Evolutionary conservation across 2,888 invertebrate species (phyloP).

Genomic region (Brenthis hecate): DNA sequence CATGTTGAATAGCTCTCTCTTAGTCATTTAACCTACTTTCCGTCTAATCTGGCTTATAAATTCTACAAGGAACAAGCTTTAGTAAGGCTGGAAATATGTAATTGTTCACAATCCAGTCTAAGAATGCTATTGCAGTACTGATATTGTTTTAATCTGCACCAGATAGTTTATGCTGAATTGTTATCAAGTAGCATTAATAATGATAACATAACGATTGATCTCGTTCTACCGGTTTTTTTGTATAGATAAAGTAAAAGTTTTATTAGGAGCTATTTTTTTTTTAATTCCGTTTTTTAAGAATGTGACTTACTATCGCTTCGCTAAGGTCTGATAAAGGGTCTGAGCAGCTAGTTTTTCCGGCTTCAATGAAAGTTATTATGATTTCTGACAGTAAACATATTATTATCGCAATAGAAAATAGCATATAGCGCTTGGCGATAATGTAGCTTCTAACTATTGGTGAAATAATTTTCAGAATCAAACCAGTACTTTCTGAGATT

Average conservation of each 20-base stretch:
- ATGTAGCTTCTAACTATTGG: no score
- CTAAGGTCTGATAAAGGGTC: no score
- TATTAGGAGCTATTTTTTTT: background rate
- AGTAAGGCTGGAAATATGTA: conserved; percentile 29
- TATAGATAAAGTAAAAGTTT: background rate
- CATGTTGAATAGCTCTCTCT: conserved; percentile 22
- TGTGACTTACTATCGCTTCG: no score
- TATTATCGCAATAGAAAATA: no score
- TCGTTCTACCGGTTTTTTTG: background rate
- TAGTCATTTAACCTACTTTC: conserved; percentile 36
- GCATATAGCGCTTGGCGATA: no score
- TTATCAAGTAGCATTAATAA: background rate
- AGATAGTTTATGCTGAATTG: background rate
- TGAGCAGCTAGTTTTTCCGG: no score
- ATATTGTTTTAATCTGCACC: conserved; percentile 24
- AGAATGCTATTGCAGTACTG: conserved; percentile 26
- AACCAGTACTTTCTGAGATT: no score
- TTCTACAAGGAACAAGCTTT: conserved; percentile 37
- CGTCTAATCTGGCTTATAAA: conserved; percentile 33
- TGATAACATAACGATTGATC: background rate
- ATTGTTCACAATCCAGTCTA: conserved; percentile 27
- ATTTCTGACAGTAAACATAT: no score
- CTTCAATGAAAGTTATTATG: no score
- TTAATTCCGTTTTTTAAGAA: no score
- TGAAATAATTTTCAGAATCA: no score